phyloP scores from a whole-genome alignment of 2,797 vertebrate genomes.

The Rhinogobio ventralis region DNA sequence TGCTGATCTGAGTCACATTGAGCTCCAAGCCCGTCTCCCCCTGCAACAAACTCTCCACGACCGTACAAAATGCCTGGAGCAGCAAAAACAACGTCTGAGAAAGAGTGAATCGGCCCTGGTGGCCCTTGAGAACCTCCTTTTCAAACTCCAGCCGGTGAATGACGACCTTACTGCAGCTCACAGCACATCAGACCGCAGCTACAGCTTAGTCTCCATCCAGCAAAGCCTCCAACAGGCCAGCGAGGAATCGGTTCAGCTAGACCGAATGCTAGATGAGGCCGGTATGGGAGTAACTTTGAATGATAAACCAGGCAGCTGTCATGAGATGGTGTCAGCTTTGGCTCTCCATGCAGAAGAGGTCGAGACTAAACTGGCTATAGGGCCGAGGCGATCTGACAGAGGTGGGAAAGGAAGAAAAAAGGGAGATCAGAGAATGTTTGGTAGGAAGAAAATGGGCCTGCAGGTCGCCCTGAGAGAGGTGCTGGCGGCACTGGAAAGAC shows the following conservation, averaged over 20 bases:
- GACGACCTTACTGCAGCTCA: slow-evolving; percentile 57
- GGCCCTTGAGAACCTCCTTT: slow-evolving; percentile 80
- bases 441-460: slow-evolving; percentile 72
- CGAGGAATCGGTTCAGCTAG: slow-evolving; percentile 75
- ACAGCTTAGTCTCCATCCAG: slow-evolving; percentile 38
- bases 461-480: slow-evolving; percentile 80
- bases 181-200: neutral
- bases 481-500: slow-evolving; percentile 71
- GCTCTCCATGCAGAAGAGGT: slow-evolving; percentile 43
- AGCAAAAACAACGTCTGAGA: slow-evolving; percentile 72
- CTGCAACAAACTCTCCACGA: slow-evolving; percentile 67
- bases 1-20: slow-evolving; percentile 56
- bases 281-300: slow-evolving; percentile 73
- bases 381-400: slow-evolving; percentile 34
- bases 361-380: slow-evolving; percentile 46
- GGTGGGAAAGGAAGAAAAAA: slow-evolving; percentile 45
- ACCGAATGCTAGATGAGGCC: slow-evolving; percentile 73
- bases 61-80: slow-evolving; percentile 73
- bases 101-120: slow-evolving; percentile 68
- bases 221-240: slow-evolving; percentile 69
- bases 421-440: slow-evolving; percentile 64
- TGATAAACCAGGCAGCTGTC: slow-evolving; percentile 57
- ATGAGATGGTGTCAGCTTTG: slow-evolving; percentile 65
- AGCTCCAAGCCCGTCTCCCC: slow-evolving; percentile 67
- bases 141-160: slow-evolving; percentile 69